phyloP scores from a whole-genome alignment of 1,140 invertebrate genomes.

The Drosophila santomea region DNA sequence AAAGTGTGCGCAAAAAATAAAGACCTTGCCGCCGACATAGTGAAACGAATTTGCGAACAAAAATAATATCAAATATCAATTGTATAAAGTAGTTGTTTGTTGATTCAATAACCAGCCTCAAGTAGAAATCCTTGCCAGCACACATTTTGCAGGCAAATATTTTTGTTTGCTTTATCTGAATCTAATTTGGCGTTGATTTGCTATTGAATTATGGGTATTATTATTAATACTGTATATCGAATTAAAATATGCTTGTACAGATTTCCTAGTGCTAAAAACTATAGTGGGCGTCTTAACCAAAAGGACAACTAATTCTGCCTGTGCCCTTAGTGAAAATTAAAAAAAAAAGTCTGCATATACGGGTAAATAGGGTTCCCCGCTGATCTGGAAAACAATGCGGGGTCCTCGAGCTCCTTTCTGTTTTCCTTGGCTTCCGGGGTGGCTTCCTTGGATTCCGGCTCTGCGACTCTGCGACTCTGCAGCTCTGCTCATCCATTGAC shows the following conservation, averaged over 20 bases:
- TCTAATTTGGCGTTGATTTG: too few species aligned
- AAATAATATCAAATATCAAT: slow-evolving; percentile 49
- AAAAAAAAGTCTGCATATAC: not conserved
- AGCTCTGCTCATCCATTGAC: slow-evolving; percentile 71
- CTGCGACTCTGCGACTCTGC: not conserved
- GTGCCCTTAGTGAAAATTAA: not conserved
- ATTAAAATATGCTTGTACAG: not conserved
- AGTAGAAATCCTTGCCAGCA: too few species aligned
- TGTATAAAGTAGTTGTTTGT: slow-evolving; percentile 24
- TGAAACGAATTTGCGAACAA: slow-evolving; percentile 7
- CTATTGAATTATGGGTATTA: too few species aligned
- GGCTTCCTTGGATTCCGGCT: slow-evolving; percentile 46
- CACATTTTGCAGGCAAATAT: not conserved
- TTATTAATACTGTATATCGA: not conserved
- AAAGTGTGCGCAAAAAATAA: slow-evolving; percentile 29
- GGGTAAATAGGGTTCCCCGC: slow-evolving; percentile 6
- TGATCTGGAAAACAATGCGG: slow-evolving; percentile 30
- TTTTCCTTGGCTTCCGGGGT: slow-evolving; percentile 66
- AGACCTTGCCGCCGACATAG: not conserved
- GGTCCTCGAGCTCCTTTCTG: slow-evolving; percentile 43
- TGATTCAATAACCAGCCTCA: slow-evolving; percentile 7
- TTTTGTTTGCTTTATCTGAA: not conserved
- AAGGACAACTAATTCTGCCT: not conserved
- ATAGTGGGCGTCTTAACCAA: not conserved
- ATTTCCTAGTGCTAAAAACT: too few species aligned